Evolutionary conservation across 1,140 invertebrate species (phyloP).

Genomic region (Nixonia krombeini): DNA sequence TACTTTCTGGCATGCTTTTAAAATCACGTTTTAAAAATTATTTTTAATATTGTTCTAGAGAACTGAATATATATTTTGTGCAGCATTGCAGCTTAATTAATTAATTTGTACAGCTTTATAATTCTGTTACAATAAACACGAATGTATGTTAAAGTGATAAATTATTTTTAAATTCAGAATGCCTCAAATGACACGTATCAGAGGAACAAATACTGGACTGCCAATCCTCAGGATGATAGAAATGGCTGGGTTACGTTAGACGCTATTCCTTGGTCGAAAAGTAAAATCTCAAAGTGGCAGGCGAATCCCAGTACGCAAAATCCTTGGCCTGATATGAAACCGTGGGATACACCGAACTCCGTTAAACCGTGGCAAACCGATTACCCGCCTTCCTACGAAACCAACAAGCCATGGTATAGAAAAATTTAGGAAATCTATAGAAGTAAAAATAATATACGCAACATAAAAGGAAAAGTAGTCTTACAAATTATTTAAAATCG

Average conservation of each 20-base stretch:
- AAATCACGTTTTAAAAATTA: too few relatives aligned
- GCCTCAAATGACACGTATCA: conserved; percentile 66
- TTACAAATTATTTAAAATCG: too few relatives aligned
- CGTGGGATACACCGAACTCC: conserved; percentile 63
- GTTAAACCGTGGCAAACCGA: conserved; percentile 62
- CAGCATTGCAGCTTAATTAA: too few relatives aligned
- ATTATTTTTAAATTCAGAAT: conserved; percentile 56
- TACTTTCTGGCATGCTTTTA: too few relatives aligned
- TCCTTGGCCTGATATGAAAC: conserved; percentile 64
- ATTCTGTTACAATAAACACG: too few relatives aligned
- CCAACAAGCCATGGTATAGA: conserved; percentile 63
- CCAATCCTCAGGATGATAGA: conserved; percentile 77
- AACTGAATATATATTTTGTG: too few relatives aligned
- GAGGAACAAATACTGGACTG: conserved; percentile 62
- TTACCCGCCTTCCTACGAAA: conserved; percentile 54
- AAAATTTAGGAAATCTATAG: conserved; percentile 11
- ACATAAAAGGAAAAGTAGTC: too few relatives aligned
- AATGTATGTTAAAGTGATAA: too few relatives aligned
- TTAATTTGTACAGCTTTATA: too few relatives aligned
- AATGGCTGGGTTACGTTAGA: conserved; percentile 84
- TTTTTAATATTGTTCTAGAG: too few relatives aligned
- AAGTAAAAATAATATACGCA: too few relatives aligned
- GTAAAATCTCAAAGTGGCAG: conserved; percentile 86
- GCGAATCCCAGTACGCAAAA: conserved; percentile 72
- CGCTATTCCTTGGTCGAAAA: conserved; percentile 83